phyloP scores from a whole-genome alignment of 1,140 invertebrate genomes.

The Stenopsyche tienmushanensis region DNA sequence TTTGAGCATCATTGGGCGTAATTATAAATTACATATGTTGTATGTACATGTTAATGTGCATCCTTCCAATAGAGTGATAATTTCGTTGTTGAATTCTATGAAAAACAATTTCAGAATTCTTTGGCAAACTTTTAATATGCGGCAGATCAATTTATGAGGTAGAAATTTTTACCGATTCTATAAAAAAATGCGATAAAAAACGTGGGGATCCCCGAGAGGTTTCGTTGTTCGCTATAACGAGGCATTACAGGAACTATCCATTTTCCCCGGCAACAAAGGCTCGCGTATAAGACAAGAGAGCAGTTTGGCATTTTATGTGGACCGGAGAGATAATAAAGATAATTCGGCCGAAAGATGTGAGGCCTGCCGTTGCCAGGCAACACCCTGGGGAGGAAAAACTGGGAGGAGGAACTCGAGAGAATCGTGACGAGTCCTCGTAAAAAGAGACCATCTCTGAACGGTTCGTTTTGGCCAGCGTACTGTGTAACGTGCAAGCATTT shows the following conservation, averaged over 20 bases:
- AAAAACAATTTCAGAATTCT: too few species aligned
- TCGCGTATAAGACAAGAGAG: slow-evolving; percentile 14
- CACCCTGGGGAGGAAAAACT: not conserved
- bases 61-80: too few species aligned
- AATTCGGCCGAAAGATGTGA: slow-evolving; percentile 27
- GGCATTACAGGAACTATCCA: slow-evolving; percentile 27
- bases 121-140: too few species aligned
- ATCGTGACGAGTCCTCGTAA: slow-evolving; percentile 10
- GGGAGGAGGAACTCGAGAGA: slow-evolving; percentile 1
- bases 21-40: too few species aligned
- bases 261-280: slow-evolving; percentile 23
- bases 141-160: too few species aligned
- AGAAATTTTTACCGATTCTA: too few species aligned
- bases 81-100: too few species aligned
- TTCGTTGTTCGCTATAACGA: slow-evolving; percentile 27
- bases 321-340: slow-evolving; percentile 32
- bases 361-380: slow-evolving; percentile 25
- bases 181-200: too few species aligned
- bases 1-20: too few species aligned
- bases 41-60: too few species aligned
- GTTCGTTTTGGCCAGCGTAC: not conserved
- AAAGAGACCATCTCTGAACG: slow-evolving; percentile 12
- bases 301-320: slow-evolving; percentile 30
- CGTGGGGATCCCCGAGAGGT: slow-evolving; percentile 3
- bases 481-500: slow-evolving; percentile 6